Conservation (phyloP, 2,888 invertebrate genomes). For the Hirtodrosophila duncani region DNA sequence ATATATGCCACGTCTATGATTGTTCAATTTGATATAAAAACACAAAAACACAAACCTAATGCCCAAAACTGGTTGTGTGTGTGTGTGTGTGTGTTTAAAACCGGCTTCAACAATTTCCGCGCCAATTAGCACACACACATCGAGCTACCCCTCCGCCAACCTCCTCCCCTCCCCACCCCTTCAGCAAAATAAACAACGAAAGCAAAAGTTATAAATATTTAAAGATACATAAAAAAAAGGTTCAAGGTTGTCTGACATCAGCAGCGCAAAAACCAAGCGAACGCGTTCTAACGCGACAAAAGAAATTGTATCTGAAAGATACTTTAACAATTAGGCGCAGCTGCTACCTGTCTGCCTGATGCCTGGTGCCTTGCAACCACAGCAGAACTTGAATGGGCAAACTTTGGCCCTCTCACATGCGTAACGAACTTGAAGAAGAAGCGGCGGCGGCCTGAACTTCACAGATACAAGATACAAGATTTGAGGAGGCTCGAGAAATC, state of each 20-base stretch:
- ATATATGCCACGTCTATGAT: slow-evolving; percentile 4
- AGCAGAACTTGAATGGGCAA: slow-evolving; percentile 28
- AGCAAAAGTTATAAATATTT: slow-evolving; percentile 58
- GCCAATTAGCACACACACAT: slow-evolving; percentile 55
- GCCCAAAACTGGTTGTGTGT: slow-evolving; percentile 49
- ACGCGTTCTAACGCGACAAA: slow-evolving; percentile 59
- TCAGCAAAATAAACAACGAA: slow-evolving; percentile 39
- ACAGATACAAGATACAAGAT: slow-evolving; percentile 29
- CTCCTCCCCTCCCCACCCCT: too few species aligned
- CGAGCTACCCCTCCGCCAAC: too few species aligned
- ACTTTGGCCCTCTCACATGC: slow-evolving; percentile 22
- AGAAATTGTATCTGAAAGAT: slow-evolving; percentile 66
- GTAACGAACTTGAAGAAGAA: slow-evolving; percentile 36
- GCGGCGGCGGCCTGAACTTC: slow-evolving; percentile 49
- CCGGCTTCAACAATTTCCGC: slow-evolving; percentile 64
- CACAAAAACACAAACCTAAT: slow-evolving; percentile 34
- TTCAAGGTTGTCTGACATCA: slow-evolving; percentile 70
- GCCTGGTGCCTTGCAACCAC: slow-evolving; percentile 6
- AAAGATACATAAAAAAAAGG: slow-evolving; percentile 53
- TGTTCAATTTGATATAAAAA: slow-evolving; percentile 14
- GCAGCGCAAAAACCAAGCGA: slow-evolving; percentile 16
- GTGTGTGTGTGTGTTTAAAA: slow-evolving; percentile 41
- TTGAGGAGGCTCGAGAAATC: slow-evolving; percentile 8
- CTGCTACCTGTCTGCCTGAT: slow-evolving; percentile 55
- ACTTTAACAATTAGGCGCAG: slow-evolving; percentile 65